Evolutionary conservation across 2,888 invertebrate genomes (phyloP), one percentile per base, ranked within the genome.

Genomic region (Ormyrus pomaceus): DNA sequence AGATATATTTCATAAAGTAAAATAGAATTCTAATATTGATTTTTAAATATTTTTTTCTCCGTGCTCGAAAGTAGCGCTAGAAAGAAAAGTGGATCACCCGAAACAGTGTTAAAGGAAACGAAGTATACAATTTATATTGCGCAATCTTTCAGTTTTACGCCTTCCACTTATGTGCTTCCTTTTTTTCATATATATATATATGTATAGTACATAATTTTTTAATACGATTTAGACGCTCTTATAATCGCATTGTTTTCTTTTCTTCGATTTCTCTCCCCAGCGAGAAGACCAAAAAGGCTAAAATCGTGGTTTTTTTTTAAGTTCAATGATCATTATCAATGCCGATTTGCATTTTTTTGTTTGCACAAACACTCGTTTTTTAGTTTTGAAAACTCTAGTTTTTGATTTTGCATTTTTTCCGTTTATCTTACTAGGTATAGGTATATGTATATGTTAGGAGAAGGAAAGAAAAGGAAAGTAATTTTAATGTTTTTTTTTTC

Each of bases 111-210:
- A 19, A 53, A 78, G 51, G 19, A 19, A 19, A 19, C 19, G 19
- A 19, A 19, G 19, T 19, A 19, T 19, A 19, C 19, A 19, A 56
- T 55, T 69, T n/a, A 50, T 19, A 10, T 53, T 61, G 72, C 76
- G 79, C 58, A 70, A 64, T 76, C 19, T 19, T 19, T 68, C 62
- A 58, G 10, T 68, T 72, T 69, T 73, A 69, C 65, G 79, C 76
- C 78, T 78, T 78, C 66, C 76, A 73, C 77, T 79, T 76, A 76
- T 19, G 82, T 81, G 79, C 79, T 81, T 79, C 81, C 79, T 76
- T 77, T 79, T 19, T 19, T 79, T 78, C 59, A 66, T 77, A 72
- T 48, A 62, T 77, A 19, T 19, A 19, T 19, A 19, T 19, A 19
- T 19, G 19, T 19, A 19, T 19, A 69, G 69, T 55, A 70, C 62